These are phyloP conservation scores for Scaptomyza caliginosa DNA, from an alignment of 2,888 invertebrate genomes.

Conservation along the genomic window DNA sequence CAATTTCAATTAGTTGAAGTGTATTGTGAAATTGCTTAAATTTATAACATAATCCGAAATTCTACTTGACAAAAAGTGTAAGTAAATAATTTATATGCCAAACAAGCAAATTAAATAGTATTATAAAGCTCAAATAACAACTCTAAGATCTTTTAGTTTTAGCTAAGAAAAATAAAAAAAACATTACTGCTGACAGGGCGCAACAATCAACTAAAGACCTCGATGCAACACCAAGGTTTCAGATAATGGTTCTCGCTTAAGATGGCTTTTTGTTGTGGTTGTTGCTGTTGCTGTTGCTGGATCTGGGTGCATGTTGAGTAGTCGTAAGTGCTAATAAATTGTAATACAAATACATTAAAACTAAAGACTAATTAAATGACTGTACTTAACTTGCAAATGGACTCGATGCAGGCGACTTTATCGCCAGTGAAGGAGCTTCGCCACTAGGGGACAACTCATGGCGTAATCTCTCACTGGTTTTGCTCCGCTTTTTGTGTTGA, in stretches of 20 bases:
- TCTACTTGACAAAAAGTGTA: too few relatives aligned
- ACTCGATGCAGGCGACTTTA: slow-evolving; percentile 65
- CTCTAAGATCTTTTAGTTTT: neutral
- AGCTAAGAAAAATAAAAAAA: neutral
- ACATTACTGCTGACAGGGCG: neutral
- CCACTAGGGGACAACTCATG: slow-evolving; percentile 26
- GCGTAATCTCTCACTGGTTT: slow-evolving; percentile 12
- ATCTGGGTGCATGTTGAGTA: slow-evolving; percentile 32
- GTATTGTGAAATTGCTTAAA: too few relatives aligned
- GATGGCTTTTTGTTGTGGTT: slow-evolving; percentile 2
- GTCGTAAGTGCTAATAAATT: slow-evolving; percentile 75
- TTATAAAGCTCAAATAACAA: too few relatives aligned
- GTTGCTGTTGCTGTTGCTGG: neutral
- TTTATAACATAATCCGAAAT: too few relatives aligned
- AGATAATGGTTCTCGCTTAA: slow-evolving; percentile 47
- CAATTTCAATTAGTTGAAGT: too few relatives aligned
- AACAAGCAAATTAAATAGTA: too few relatives aligned
- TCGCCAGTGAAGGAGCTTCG: slow-evolving; percentile 50
- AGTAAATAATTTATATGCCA: too few relatives aligned
- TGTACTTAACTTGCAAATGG: slow-evolving; percentile 68
- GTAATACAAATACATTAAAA: slow-evolving; percentile 79
- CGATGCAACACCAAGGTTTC: slow-evolving; percentile 6
- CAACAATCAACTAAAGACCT: neutral
- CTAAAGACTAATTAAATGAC: slow-evolving; percentile 78
- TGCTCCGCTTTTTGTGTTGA: slow-evolving; percentile 65